These are phyloP conservation scores for Opisthocomus hoazin DNA, from an alignment of 2,113 vertebrate genomes.

Conservation along the genomic window DNA sequence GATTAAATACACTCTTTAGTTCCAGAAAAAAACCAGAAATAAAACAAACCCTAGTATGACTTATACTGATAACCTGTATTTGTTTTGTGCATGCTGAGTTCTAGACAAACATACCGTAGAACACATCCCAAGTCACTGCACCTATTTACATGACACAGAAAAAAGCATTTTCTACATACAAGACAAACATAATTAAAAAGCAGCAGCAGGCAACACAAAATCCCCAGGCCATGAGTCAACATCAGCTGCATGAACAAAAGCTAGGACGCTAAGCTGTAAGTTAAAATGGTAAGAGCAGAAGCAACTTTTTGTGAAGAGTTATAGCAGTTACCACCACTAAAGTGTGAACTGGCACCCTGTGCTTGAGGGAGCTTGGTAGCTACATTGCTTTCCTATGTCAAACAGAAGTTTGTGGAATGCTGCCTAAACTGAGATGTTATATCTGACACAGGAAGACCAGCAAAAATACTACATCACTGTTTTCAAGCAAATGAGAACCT, in stretches of 20 bases:
- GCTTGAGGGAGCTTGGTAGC: neutral
- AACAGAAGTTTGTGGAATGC: neutral
- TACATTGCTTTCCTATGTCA: neutral
- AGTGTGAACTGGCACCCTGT: fast-evolving
- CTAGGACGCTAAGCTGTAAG: neutral
- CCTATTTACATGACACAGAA: neutral
- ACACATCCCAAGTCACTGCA: neutral
- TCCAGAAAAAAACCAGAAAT: neutral
- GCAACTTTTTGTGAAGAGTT: neutral
- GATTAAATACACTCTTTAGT: neutral
- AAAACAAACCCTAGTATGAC: neutral
- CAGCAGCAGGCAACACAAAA: neutral
- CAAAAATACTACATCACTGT: neutral
- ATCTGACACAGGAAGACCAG: neutral
- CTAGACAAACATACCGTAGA: neutral
- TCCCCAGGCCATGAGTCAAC: neutral
- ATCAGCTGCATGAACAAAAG: neutral
- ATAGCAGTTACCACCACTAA: fast-evolving
- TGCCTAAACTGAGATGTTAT: neutral
- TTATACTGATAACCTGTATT: neutral
- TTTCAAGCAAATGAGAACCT: neutral
- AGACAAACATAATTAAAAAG: neutral
- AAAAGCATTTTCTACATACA: neutral
- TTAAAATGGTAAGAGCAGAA: neutral
- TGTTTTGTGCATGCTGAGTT: neutral